A percentile compares a stretch with the other conserved stretches of the same genome.
These are phyloP conservation scores for Rhorus exstirpatorius DNA, from an alignment of 2,888 invertebrate genomes.

Conservation along the genomic window DNA sequence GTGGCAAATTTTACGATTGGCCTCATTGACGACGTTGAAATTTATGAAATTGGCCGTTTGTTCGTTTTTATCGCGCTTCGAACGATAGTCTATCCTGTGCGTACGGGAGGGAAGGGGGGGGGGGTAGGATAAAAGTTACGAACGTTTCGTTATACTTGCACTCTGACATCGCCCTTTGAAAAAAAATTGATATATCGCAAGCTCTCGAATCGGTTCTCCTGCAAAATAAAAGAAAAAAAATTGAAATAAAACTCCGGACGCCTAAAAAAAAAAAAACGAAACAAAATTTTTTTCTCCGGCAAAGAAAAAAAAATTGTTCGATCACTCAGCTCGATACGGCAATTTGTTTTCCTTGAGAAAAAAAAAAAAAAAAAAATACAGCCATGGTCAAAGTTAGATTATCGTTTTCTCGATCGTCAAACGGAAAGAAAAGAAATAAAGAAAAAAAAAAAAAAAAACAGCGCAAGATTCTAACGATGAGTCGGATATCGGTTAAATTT, in stretches of 20 bases:
- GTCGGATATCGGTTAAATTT: conserved; percentile 9
- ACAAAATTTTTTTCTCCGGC: no score
- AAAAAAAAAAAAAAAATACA: no score
- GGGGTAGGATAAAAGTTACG: neutral
- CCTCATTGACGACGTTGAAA: conserved; percentile 18
- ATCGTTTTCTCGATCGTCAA: no score
- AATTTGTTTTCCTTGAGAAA: no score
- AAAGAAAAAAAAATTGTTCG: no score
- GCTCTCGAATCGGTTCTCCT: conserved; percentile 26
- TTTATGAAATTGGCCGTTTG: conserved; percentile 8
- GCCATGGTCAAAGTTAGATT: no score
- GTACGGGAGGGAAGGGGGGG: neutral
- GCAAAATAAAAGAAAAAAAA: neutral
- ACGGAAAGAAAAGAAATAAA: no score
- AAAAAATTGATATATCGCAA: conserved; percentile 41
- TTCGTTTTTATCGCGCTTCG: conserved; percentile 31
- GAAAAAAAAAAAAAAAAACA: conserved; percentile 9
- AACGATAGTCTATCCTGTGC: neutral
- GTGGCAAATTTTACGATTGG: conserved; percentile 37
- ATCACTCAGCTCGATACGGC: no score
- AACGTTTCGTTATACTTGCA: conserved; percentile 13
- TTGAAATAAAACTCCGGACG: no score
- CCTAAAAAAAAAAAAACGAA: neutral
- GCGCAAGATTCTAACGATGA: conserved; percentile 41
- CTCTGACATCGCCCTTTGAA: conserved; percentile 21